Evolutionary conservation across 2,797 vertebrate genomes (phyloP), one percentile per base, ranked within the genome.

Genomic region (Margarornis squamiger): DNA sequence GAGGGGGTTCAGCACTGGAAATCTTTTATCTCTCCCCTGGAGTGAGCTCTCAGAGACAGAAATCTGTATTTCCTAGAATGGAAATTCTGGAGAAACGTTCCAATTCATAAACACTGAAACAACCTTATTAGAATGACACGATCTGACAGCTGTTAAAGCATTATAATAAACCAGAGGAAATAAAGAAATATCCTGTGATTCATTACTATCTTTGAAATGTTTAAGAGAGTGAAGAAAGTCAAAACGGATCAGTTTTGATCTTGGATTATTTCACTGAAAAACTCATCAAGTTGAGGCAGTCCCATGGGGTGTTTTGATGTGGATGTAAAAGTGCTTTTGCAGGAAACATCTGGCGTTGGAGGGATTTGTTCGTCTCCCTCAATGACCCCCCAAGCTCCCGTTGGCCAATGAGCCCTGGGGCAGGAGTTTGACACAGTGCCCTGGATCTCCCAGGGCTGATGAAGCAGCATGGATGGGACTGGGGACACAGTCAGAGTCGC

Each of bases 101-200:
- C 92, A 78, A 88, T 90, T 88, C 83, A 88, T 92, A 92, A 95
- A 85, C 93, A 95, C 83, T 21, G 86, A 38, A 95, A 82, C 67
- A 90, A 59, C 65, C 77, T 88, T 55, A 79, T 81, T 87, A 62
- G 55, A 93, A 67, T 46, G 80, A 76, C 91, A 89, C 2, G 0
- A 65, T 58, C 77, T 93, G 96, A 93, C 92, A 94, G 94, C 80
- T 92, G 88, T 36, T 95, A 81, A 93, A 94, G 71, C 36, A 26
- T 66, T 72, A 32, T 55, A 86, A 93, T 70, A 88, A 95, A 95
- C 48, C 54, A 61, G 55, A 46, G 71, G 62, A 58, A 74, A 92
- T 68, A 65, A 73, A 85, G 59, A 86, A 93, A 71, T 80, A 65
- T 10, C 77, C 58, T 0, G 1, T 32, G 14, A 87, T 86, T 92